A percentile compares a stretch with the other conserved stretches of the same genome.
These are phyloP conservation scores for Microctonus brassicae DNA, from an alignment of 2,888 invertebrate genomes.

Conservation along the genomic window DNA sequence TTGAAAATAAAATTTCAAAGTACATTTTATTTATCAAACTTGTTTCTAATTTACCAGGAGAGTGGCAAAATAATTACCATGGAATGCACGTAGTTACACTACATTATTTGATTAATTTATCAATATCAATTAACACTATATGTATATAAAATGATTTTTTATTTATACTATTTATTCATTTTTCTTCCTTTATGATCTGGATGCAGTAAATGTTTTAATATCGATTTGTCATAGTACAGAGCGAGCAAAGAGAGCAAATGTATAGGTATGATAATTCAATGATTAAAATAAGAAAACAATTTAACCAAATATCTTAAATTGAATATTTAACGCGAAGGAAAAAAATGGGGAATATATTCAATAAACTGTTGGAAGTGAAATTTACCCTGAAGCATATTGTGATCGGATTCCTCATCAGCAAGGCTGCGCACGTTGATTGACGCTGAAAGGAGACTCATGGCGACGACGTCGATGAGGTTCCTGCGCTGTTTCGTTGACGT, in stretches of 20 bases:
- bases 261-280: too few relatives aligned
- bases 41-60: too few relatives aligned
- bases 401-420: conserved; percentile 66
- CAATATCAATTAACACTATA: too few relatives aligned
- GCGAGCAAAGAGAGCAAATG: neutral
- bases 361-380: conserved; percentile 36
- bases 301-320: neutral
- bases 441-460: conserved; percentile 64
- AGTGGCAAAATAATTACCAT: too few relatives aligned
- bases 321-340: neutral
- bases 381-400: conserved; percentile 70
- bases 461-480: neutral
- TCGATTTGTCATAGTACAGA: neutral
- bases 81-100: too few relatives aligned
- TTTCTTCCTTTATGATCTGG: too few relatives aligned
- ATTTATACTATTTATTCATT: too few relatives aligned
- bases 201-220: neutral
- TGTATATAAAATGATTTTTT: too few relatives aligned
- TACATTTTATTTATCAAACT: too few relatives aligned
- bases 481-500: neutral
- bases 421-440: conserved; percentile 61
- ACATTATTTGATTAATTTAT: too few relatives aligned
- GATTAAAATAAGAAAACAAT: too few relatives aligned
- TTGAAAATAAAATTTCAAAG: too few relatives aligned
- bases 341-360: neutral